phyloP scores from a whole-genome alignment of 2,797 vertebrate genomes.

The Typhlichthys subterraneus region DNA sequence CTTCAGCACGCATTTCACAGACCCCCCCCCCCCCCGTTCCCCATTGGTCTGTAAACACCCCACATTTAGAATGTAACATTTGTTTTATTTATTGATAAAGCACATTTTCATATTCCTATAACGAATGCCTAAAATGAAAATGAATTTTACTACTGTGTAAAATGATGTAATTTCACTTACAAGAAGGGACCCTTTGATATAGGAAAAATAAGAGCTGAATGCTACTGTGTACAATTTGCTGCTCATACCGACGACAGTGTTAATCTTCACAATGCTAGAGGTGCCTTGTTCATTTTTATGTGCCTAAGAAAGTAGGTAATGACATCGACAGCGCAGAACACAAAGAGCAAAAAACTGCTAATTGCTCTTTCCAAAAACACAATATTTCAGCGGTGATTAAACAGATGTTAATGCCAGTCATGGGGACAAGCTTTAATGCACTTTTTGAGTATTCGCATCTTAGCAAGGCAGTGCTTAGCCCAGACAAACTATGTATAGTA shows the following conservation, averaged over 20 bases:
- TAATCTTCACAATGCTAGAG: slow-evolving; percentile 78
- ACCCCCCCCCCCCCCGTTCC: slow-evolving; percentile 37
- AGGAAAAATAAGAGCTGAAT: slow-evolving; percentile 63
- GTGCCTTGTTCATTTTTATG: slow-evolving; percentile 84
- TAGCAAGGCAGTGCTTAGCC: slow-evolving; percentile 54
- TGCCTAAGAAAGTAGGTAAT: slow-evolving; percentile 77
- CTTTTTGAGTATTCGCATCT: slow-evolving; percentile 69
- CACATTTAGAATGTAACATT: slow-evolving; percentile 64
- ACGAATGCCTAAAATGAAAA: slow-evolving; percentile 69
- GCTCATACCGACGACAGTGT: slow-evolving; percentile 71
- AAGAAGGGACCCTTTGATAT: slow-evolving; percentile 56
- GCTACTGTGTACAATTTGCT: slow-evolving; percentile 77
- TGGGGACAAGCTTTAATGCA: slow-evolving; percentile 69
- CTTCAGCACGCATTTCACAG: slow-evolving; percentile 46
- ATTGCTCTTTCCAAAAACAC: slow-evolving; percentile 59
- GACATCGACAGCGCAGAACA: slow-evolving; percentile 45
- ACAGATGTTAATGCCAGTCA: slow-evolving; percentile 57
- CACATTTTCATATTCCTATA: slow-evolving; percentile 73
- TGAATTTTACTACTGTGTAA: slow-evolving; percentile 61
- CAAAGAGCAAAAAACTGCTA: slow-evolving; percentile 48
- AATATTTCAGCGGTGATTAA: slow-evolving; percentile 54
- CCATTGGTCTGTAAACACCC: slow-evolving; percentile 49
- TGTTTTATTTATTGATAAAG: slow-evolving; percentile 66
- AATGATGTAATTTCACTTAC: slow-evolving; percentile 53
- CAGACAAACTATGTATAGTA: slow-evolving; percentile 42